Conservation (phyloP, 2,797 vertebrate species). For the Pitangus sulphuratus region DNA sequence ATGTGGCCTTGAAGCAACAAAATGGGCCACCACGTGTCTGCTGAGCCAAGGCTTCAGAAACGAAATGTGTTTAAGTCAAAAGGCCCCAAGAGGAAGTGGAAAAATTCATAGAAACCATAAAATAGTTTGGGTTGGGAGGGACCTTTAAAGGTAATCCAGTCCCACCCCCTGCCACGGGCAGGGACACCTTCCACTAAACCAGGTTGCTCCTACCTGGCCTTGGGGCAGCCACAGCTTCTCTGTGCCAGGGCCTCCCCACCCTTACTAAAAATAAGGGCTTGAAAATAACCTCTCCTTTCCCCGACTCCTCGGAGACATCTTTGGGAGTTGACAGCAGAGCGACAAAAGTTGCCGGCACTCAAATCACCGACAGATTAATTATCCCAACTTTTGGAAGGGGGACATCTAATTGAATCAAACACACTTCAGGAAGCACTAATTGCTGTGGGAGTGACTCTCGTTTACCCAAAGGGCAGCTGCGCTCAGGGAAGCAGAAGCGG, state of each 20-base stretch:
- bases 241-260: not conserved
- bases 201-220: not conserved
- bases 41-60: not conserved
- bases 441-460: not conserved
- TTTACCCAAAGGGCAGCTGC: not conserved
- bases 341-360: not conserved
- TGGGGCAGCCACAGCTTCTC: not conserved
- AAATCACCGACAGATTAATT: not conserved
- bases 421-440: not conserved
- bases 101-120: not conserved
- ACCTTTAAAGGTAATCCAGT: not conserved
- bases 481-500: not conserved
- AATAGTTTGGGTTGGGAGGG: not conserved
- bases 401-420: conserved; percentile 5
- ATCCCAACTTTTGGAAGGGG: not conserved
- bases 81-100: not conserved
- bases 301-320: not conserved
- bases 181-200: not conserved
- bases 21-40: not conserved
- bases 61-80: not conserved
- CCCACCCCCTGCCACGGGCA: not conserved
- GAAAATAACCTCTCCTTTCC: not conserved
- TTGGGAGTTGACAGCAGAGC: not conserved
- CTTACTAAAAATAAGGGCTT: not conserved
- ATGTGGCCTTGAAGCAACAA: not conserved